Evolutionary conservation across 2,888 invertebrate species (phyloP).

Genomic region (Parnassius mnemosyne): DNA sequence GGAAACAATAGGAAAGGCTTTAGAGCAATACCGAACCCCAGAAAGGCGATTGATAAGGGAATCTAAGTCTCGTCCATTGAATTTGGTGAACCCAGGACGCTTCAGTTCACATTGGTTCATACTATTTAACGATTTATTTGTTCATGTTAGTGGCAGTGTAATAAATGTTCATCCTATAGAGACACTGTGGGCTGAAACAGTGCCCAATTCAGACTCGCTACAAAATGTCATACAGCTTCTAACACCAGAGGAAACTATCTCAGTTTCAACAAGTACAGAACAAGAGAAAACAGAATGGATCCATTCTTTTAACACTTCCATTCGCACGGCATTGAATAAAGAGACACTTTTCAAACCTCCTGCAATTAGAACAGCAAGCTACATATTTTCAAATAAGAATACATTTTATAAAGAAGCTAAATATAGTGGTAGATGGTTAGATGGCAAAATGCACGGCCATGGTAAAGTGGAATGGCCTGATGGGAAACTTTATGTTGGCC

Average conservation of each 20-base stretch:
- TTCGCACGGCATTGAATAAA: constrained; percentile 84
- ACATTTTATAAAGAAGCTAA: constrained; percentile 87
- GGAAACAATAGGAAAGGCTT: constrained; percentile 84
- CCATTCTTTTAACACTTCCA: constrained; percentile 86
- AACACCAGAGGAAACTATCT: constrained; percentile 89
- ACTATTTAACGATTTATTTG: constrained; percentile 89
- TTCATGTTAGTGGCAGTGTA: constrained; percentile 86
- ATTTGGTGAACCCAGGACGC: constrained; percentile 84
- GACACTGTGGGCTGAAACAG: constrained; percentile 89
- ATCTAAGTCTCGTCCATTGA: constrained; percentile 85
- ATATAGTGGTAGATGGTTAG: constrained; percentile 90
- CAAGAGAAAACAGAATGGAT: constrained; percentile 90
- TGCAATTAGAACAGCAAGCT: constrained; percentile 84
- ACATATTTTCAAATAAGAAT: constrained; percentile 85
- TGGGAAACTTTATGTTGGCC: constrained; percentile 89
- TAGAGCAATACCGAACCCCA: constrained; percentile 82
- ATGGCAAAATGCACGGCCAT: constrained; percentile 90
- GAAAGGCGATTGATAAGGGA: constrained; percentile 89
- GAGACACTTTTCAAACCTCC: constrained; percentile 84
- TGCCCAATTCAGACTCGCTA: constrained; percentile 83
- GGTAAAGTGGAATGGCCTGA: constrained; percentile 92
- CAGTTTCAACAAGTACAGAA: constrained; percentile 83
- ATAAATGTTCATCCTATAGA: constrained; percentile 84
- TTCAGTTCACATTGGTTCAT: constrained; percentile 91
- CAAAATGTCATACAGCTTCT: constrained; percentile 85